Percentiles rank a stretch among this genome's conserved stretches.
Evolutionary conservation across 2,888 invertebrate species (phyloP).

Genomic region (Limnephilus lunatus): DNA sequence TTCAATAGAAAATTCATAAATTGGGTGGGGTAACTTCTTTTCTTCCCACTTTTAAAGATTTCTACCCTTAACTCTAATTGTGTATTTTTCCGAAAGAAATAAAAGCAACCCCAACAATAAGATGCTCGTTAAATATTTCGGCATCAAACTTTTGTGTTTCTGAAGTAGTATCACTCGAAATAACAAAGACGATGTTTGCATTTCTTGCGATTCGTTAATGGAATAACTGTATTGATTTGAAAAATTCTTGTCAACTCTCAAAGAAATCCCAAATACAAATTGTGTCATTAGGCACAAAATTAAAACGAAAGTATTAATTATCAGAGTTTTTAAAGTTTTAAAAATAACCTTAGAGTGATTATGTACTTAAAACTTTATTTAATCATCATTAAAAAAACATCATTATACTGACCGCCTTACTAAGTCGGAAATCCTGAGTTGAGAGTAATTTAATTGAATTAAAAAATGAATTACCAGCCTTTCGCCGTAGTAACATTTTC

Average conservation of each 20-base stretch:
- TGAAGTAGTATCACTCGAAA: constrained; percentile 37
- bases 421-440: too few relatives aligned
- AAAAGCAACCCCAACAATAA: constrained; percentile 38
- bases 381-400: too few relatives aligned
- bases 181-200: constrained; percentile 45
- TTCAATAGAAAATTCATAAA: background rate
- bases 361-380: background rate
- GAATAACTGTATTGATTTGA: constrained; percentile 38
- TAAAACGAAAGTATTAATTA: background rate
- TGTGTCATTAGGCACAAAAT: background rate
- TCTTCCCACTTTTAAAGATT: constrained; percentile 18
- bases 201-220: constrained; percentile 37
- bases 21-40: background rate
- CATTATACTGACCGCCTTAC: too few relatives aligned
- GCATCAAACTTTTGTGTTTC: constrained; percentile 41
- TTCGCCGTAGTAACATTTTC: too few relatives aligned
- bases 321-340: background rate
- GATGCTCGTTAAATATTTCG: constrained; percentile 52
- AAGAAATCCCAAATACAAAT: background rate
- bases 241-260: background rate
- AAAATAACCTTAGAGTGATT: background rate
- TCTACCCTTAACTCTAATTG: constrained; percentile 44
- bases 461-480: too few relatives aligned
- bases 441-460: too few relatives aligned
- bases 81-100: constrained; percentile 45